Evolutionary conservation across 2,888 invertebrate genomes (phyloP), one percentile per base, ranked within the genome.

Genomic region (Lordiphosa fenestrarum): DNA sequence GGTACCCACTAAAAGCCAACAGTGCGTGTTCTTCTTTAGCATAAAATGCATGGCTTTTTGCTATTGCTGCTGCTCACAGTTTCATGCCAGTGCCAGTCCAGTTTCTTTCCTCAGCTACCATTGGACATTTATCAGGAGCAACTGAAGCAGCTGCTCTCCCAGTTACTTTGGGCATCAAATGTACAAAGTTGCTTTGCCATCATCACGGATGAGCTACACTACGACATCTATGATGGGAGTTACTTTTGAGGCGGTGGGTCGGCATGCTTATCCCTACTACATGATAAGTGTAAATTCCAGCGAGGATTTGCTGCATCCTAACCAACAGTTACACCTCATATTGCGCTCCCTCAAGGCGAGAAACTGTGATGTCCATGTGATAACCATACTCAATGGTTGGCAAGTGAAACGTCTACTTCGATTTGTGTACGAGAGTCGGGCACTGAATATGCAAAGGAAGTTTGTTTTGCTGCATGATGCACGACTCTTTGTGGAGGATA

Each of bases 381-480:
- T 95, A 60, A 90, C 95, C 7, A 88, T 95, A 19, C 90, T 94
- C 0, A 95, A 95, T 88, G 95, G 93, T 0, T 84, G 92, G 48
- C 94, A 95, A 90, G 90, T 92, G 1, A 89, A 92, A 0, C 90
- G 93, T 59, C 90, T 96, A 25, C 86, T 96, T n/a, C 89, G 90
- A 73, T 95, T 93, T 87, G 92, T 93, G 0, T 94, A 95, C 86
- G 92, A 92, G 92, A 93, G 87, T 85, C 91, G 95, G 6, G 89
- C 94, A 15, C 85, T 96, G 40, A 92, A 95, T 84, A 93, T 94
- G 0, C 91, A 93, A 77, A 93, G 93, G 0, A 93, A 93, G 70
- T 95, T 93, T 81, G 89, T 96, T 36, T 88, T 95, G 56, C 89
- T 95, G 0, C 91, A 94, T 86, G 95, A 96, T 86, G 89, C 91